phyloP scores from a whole-genome alignment of 1,140 invertebrate genomes.

The Zaprionus gabonicus region DNA sequence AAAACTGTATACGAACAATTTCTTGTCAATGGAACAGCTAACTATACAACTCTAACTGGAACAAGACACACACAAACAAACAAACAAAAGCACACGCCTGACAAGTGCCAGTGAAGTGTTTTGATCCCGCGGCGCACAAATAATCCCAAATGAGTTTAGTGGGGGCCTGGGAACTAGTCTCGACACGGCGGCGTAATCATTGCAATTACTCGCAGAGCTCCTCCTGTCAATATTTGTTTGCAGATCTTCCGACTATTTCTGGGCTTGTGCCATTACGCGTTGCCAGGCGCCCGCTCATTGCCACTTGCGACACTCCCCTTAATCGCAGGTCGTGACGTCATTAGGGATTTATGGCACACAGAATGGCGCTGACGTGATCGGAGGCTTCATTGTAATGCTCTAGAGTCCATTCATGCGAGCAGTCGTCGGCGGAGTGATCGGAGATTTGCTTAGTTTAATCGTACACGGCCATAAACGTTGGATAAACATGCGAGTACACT shows the following conservation, averaged over 20 bases:
- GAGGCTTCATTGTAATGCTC: not conserved
- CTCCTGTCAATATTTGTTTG: constrained; percentile 6
- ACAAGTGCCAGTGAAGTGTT: constrained; percentile 11
- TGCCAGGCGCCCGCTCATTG: constrained; percentile 21
- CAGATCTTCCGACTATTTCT: not conserved
- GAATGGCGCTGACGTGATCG: constrained; percentile 38
- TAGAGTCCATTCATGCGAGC: constrained; percentile 46
- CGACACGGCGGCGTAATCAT: constrained; percentile 45
- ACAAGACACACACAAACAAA: not conserved
- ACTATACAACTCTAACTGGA: not conserved
- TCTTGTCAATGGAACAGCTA: not conserved
- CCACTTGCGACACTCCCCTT: constrained; percentile 28
- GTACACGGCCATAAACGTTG: constrained; percentile 11
- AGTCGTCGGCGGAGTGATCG: constrained; percentile 63
- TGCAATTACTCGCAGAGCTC: constrained; percentile 44
- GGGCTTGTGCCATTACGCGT: constrained; percentile 4
- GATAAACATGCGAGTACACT: constrained; percentile 17
- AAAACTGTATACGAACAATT: not conserved
- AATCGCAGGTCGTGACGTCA: constrained; percentile 33
- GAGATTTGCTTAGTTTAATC: constrained; percentile 19
- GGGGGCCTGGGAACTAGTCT: constrained; percentile 50
- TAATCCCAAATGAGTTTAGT: constrained; percentile 60
- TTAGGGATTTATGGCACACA: constrained; percentile 35
- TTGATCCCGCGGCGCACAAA: constrained; percentile 33
- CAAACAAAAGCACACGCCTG: constrained; percentile 37